Evolutionary conservation across 2,888 invertebrate species (phyloP).

Genomic region (Unio pictorum): DNA sequence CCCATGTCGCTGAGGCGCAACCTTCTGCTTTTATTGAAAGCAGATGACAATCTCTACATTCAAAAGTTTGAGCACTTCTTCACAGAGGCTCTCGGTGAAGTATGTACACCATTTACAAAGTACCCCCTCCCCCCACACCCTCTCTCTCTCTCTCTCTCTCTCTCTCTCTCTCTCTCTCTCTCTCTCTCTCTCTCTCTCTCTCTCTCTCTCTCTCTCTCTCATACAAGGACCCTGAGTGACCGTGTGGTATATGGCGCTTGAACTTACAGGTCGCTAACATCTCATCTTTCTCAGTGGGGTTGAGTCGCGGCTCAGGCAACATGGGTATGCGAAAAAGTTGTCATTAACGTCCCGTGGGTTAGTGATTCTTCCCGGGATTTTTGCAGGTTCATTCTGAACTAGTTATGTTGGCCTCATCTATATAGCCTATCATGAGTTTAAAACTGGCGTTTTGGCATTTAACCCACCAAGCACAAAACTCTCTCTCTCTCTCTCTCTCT

Average conservation of each 20-base stretch:
- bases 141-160: constrained; percentile 8
- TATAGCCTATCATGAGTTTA: too few species aligned
- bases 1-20: constrained; percentile 42
- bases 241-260: not conserved
- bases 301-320: not conserved
- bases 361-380: too few species aligned
- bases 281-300: not conserved
- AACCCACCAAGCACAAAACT: too few species aligned
- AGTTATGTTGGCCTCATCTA: too few species aligned
- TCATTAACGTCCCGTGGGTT: too few species aligned
- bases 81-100: constrained; percentile 50
- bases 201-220: constrained; percentile 11
- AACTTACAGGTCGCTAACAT: not conserved
- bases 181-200: constrained; percentile 11
- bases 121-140: too few species aligned
- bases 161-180: not conserved
- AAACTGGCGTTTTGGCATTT: too few species aligned
- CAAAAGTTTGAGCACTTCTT: constrained; percentile 61
- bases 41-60: constrained; percentile 43
- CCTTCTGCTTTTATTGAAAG: constrained; percentile 49
- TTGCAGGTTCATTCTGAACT: too few species aligned
- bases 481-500: too few species aligned
- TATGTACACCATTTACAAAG: constrained; percentile 17
- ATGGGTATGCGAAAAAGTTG: not conserved
- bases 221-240: not conserved